These are phyloP conservation scores for Conus canariensis DNA, from an alignment of 2,888 invertebrate genomes.

Conservation along the genomic window DNA sequence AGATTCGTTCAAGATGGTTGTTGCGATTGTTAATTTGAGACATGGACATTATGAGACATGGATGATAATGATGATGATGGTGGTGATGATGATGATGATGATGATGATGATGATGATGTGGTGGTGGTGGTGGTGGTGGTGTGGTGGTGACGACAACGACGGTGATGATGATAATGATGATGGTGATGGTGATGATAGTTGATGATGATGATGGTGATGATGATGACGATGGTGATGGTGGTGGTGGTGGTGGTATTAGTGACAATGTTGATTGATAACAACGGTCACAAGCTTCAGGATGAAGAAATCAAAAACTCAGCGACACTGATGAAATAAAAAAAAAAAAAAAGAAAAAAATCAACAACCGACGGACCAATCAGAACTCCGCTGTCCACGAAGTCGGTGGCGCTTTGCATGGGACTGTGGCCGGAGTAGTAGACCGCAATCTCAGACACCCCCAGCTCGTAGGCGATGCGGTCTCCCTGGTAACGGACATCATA, in stretches of 20 bases:
- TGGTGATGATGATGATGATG: neutral
- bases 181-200: no score
- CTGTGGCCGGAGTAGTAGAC: conserved; percentile 66
- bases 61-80: neutral
- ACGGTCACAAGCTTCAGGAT: no score
- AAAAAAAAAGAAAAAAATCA: no score
- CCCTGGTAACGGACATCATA: conserved; percentile 65
- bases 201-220: no score
- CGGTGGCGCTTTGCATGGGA: conserved; percentile 56
- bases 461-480: conserved; percentile 71
- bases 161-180: conserved; percentile 59
- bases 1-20: no score
- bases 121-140: neutral
- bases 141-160: conserved; percentile 60
- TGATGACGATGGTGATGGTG: no score
- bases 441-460: conserved; percentile 69
- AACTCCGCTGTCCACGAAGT: conserved; percentile 63
- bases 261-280: no score
- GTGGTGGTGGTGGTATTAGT: no score
- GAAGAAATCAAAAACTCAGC: no score
- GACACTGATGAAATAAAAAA: no score
- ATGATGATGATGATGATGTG: neutral
- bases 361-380: conserved; percentile 56
- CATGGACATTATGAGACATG: neutral
- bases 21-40: no score